phyloP scores from a whole-genome alignment of 2,113 vertebrate species.

The Callipepla squamata region DNA sequence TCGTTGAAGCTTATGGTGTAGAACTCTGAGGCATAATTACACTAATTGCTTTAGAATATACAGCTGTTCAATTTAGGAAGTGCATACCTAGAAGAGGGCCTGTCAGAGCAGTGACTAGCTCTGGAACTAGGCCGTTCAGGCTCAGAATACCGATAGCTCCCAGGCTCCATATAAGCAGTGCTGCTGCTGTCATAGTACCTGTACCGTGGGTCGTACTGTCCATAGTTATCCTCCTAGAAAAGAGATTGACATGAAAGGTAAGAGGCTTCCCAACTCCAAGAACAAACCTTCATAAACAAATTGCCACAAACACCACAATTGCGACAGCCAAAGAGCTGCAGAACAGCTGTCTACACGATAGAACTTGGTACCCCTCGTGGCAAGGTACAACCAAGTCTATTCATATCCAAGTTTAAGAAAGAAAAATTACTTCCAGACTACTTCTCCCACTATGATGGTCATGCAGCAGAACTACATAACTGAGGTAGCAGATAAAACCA shows the following conservation, averaged over 20 bases:
- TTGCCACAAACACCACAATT: rapidly evolving
- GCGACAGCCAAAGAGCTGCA: neutral
- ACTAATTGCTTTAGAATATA: neutral
- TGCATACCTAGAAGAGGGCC: constrained; percentile 86
- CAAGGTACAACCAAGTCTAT: neutral
- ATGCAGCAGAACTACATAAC: neutral
- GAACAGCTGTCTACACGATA: neutral
- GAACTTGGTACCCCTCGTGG: neutral
- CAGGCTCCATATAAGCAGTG: constrained; percentile 76
- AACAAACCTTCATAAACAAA: neutral
- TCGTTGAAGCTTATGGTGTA: rapidly evolving
- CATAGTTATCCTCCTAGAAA: constrained; percentile 82
- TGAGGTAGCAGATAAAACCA: neutral
- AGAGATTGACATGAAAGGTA: neutral
- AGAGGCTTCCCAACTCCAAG: neutral
- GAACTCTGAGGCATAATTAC: neutral
- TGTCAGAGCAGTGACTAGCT: constrained; percentile 92
- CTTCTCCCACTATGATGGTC: neutral
- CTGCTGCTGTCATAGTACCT: constrained; percentile 78
- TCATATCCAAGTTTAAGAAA: neutral
- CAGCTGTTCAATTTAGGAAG: rapidly evolving
- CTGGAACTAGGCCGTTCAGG: constrained; percentile 90
- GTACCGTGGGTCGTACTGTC: constrained; percentile 84
- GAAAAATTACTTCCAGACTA: neutral
- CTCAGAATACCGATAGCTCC: constrained; percentile 76